Conservation (phyloP, 1,140 invertebrate species). For the Drosophila albomicans region DNA sequence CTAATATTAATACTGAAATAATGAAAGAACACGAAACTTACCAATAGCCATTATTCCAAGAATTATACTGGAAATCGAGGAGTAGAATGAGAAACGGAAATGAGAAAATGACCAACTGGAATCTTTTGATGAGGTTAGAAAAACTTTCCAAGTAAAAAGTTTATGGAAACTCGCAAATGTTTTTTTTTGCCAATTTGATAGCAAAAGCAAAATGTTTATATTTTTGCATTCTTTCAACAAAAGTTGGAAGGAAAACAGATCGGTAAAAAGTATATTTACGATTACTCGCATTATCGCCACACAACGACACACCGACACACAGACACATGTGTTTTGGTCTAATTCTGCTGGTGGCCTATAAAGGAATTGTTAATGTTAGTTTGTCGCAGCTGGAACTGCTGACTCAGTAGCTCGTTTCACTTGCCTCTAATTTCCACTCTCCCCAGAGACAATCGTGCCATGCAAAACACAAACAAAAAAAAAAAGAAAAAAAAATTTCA, state of each 20-base stretch:
- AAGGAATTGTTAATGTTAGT: conserved; percentile 8
- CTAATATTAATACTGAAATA: no score
- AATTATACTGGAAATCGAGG: no score
- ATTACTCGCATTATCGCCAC: conserved; percentile 1
- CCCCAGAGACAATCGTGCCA: conserved; percentile 5
- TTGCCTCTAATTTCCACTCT: conserved; percentile 18
- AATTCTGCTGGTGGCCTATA: not conserved
- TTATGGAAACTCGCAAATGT: not conserved
- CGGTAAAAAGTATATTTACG: not conserved
- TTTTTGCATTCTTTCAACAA: conserved; percentile 1
- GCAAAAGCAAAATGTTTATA: not conserved
- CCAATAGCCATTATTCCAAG: no score
- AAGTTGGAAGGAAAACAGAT: not conserved
- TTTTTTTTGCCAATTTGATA: not conserved
- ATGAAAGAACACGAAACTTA: no score
- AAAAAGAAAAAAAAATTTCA: no score
- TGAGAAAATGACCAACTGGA: no score
- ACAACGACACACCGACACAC: not conserved
- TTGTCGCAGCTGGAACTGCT: conserved; percentile 31
- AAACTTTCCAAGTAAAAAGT: not conserved
- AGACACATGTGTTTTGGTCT: conserved; percentile 7
- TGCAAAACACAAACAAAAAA: not conserved
- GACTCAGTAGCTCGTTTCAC: conserved; percentile 37
- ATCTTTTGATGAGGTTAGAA: no score
- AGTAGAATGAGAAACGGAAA: no score